These are phyloP conservation scores for Xestia xanthographa DNA, from an alignment of 2,888 invertebrate genomes.

Conservation along the genomic window DNA sequence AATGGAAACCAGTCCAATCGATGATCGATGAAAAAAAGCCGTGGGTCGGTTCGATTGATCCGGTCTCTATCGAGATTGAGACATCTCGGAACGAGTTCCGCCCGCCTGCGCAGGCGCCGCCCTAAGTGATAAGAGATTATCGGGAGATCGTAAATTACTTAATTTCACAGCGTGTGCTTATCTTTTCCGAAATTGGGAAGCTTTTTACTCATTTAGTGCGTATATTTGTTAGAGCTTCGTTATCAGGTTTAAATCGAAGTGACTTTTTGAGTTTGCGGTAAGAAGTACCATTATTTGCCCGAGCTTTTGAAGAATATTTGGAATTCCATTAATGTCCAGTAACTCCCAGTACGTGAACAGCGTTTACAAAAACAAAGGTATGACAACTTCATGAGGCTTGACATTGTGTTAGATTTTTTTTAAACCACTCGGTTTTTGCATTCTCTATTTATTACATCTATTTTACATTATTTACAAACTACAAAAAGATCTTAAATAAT, in stretches of 20 bases:
- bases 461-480: not conserved
- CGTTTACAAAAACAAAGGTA: not conserved
- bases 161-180: conserved; percentile 54
- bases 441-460: not conserved
- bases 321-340: not conserved
- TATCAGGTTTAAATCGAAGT: not conserved
- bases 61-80: conserved; percentile 87
- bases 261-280: not conserved
- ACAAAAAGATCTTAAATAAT: not conserved
- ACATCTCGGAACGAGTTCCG: conserved; percentile 88
- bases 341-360: not conserved
- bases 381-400: not conserved
- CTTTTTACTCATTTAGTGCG: conserved; percentile 42
- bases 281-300: not conserved
- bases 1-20: conserved; percentile 84
- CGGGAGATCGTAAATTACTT: conserved; percentile 64
- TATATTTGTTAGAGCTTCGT: conserved; percentile 23
- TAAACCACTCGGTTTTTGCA: not conserved
- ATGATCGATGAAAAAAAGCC: conserved; percentile 85
- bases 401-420: not conserved
- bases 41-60: conserved; percentile 88
- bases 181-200: conserved; percentile 46
- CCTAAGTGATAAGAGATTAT: conserved; percentile 66
- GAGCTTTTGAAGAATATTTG: not conserved
- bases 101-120: conserved; percentile 75